Evolutionary conservation across 2,113 vertebrate species (phyloP), one percentile per base, ranked within the genome.

Genomic region (Xyliphius kryptos): DNA sequence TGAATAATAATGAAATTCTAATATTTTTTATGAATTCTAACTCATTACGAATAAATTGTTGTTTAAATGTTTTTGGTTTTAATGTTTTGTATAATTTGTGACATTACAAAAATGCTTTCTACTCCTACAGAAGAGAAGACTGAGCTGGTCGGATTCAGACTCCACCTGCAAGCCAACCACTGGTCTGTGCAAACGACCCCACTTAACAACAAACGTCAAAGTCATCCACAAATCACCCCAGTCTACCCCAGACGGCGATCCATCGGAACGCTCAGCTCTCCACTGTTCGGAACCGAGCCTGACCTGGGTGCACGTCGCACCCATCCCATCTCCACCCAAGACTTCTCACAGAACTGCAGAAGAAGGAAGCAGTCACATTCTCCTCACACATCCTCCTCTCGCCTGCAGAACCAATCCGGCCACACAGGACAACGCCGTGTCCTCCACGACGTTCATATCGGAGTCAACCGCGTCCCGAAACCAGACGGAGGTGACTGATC

Each of bases 221-320:
- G 50, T 26, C 46, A 56, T 51, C 2, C 10, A 26, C 12, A 10
- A 43, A 26, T 54, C 14, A 17, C 55, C 70, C 3, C 66, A 65
- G 6, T 12, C 55, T n/a, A 55, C 61, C 53, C 15, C 48, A 50
- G 19, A 26, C 12, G 53, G 57, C 21, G 71, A 73, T 19, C 47
- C 47, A 1, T 69, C 71, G 0, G 66, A 68, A 55, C 74, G 74
- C 71, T 77, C 73, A 51, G 57, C 62, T 3, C 66, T 74, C 19
- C 74, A 76, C 5, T 83, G 78, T 80, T 85, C 88, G 2, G 76
- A 86, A 63, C 82, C 90, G 36, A 89, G 87, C 68, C 73, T 89
- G 53, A 90, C 91, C 0, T 91, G 89, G 91, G 87, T 89, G 64
- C 91, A 92, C 14, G 74, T 83, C 0, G 69, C 86, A 13, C 91